A percentile compares a stretch with the other conserved stretches of the same genome.
Conservation (phyloP, 2,888 invertebrate genomes). For the Rhagium mordax region DNA sequence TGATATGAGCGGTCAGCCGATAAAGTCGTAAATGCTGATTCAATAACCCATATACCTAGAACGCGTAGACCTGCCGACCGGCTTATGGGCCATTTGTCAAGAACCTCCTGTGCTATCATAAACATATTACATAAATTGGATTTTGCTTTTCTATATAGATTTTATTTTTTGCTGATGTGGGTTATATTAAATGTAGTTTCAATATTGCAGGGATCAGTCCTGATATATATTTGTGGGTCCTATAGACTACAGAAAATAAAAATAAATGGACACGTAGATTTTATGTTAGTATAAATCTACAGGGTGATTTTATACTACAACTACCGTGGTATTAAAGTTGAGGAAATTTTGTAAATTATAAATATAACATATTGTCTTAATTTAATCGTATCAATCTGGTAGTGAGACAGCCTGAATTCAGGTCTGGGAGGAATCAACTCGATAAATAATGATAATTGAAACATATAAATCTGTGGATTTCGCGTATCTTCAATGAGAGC, state of each 20-base stretch:
- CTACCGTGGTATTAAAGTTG: no score
- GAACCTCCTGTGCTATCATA: constrained; percentile 64
- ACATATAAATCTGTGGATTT: no score
- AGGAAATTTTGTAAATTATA: no score
- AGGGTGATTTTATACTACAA: no score
- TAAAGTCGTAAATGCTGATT: constrained; percentile 68
- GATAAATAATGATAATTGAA: no score
- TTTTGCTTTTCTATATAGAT: constrained; percentile 46
- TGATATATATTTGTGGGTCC: not conserved
- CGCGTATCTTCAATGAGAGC: no score
- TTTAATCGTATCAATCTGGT: no score
- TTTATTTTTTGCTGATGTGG: constrained; percentile 47
- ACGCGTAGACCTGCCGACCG: constrained; percentile 49
- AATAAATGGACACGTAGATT: not conserved
- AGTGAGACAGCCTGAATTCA: no score
- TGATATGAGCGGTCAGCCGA: constrained; percentile 67
- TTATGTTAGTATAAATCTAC: no score
- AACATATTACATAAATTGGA: constrained; percentile 66
- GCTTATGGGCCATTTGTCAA: constrained; percentile 65
- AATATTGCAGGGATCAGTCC: not conserved
- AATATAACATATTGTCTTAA: no score
- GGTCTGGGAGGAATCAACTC: no score
- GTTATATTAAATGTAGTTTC: constrained; percentile 18
- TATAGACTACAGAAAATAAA: not conserved
- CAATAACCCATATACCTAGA: constrained; percentile 67